Conservation (phyloP, 2,113 vertebrate species). For the Benitochromis conjunctus region DNA sequence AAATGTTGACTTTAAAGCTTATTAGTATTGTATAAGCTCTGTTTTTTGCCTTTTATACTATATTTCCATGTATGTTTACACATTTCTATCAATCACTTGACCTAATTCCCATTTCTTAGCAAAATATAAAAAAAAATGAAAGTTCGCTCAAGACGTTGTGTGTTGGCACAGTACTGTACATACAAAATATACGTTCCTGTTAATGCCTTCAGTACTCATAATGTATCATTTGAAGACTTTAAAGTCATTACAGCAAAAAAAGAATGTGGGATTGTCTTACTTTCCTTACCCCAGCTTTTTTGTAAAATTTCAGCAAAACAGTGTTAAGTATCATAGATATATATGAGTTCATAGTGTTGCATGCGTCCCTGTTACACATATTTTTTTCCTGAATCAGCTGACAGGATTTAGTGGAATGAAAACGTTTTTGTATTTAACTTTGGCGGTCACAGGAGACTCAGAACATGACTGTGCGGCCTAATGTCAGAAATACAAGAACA, state of each 20-base stretch:
- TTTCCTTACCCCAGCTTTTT: neutral
- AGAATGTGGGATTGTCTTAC: neutral
- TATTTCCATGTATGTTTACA: neutral
- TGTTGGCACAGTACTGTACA: neutral
- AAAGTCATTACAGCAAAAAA: neutral
- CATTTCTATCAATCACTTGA: neutral
- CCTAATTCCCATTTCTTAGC: neutral
- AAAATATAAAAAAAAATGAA: neutral
- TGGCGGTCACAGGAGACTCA: neutral
- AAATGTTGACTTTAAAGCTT: neutral
- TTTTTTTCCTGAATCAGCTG: neutral
- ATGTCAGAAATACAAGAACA: slow-evolving; percentile 92
- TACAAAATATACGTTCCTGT: neutral
- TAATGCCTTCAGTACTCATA: neutral
- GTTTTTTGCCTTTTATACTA: neutral
- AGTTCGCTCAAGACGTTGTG: fast-evolving
- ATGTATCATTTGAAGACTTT: neutral
- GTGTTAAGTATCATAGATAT: neutral
- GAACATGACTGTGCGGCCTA: neutral
- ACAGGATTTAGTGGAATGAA: neutral
- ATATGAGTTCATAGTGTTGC: neutral
- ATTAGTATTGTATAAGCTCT: neutral
- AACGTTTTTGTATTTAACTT: neutral
- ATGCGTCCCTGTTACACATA: neutral
- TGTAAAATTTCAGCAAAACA: neutral